These are phyloP conservation scores for Odontophorus gujanensis DNA, from an alignment of 2,113 vertebrate species.

Conservation along the genomic window DNA sequence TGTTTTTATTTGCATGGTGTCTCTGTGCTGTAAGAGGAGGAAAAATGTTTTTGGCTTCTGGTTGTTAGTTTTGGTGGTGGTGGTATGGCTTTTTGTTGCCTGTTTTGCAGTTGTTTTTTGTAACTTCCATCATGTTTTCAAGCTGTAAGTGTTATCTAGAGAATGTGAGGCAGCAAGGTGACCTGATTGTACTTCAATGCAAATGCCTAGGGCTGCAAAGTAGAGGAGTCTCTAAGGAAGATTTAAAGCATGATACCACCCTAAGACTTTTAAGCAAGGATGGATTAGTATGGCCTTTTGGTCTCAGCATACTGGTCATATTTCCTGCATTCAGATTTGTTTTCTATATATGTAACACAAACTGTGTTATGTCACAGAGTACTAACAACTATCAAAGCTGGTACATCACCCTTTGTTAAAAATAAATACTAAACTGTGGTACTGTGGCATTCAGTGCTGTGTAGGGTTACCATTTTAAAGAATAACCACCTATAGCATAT, in stretches of 20 bases:
- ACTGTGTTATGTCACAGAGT: not conserved
- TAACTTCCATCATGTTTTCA: conserved; percentile 10
- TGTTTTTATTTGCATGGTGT: not conserved
- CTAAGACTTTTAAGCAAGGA: not conserved
- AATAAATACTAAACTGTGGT: not conserved
- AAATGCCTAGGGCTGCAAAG: not conserved
- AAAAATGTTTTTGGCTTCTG: not conserved
- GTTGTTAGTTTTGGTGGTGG: not conserved
- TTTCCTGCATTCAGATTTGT: not conserved
- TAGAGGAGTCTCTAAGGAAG: not conserved
- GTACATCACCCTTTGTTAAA: not conserved
- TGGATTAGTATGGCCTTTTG: not conserved
- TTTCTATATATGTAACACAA: not conserved
- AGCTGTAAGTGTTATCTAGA: not conserved
- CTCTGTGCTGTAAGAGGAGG: not conserved
- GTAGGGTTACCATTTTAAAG: not conserved
- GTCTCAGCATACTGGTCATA: not conserved
- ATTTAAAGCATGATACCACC: not conserved
- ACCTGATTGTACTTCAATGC: not conserved
- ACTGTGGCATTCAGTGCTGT: not conserved
- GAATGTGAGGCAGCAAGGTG: not conserved
- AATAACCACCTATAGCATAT: not conserved
- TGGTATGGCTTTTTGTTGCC: no score
- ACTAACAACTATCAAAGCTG: not conserved
- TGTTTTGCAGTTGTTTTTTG: not conserved